Evolutionary conservation across 2,113 vertebrate genomes (phyloP).

Genomic region (Archilochus colubris): DNA sequence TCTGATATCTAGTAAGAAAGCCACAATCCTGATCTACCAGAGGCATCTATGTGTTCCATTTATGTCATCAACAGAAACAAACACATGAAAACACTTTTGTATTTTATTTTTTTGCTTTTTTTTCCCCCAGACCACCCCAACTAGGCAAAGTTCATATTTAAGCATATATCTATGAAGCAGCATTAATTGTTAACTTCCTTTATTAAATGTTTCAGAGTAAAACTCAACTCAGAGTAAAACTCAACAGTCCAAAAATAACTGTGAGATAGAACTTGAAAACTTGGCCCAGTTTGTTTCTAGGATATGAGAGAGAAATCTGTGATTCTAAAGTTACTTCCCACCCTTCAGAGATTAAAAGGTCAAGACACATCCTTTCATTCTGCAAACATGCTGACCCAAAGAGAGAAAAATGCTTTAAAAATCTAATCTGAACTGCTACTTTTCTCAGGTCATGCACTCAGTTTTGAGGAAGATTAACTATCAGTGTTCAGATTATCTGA

Average conservation of each 20-base stretch:
- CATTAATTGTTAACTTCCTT: slow-evolving; percentile 56
- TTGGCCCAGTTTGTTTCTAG: slow-evolving; percentile 40
- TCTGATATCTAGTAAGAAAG: neutral
- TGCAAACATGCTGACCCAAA: neutral
- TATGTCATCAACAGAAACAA: neutral
- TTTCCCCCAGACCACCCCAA: neutral
- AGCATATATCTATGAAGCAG: neutral
- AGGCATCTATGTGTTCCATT: neutral
- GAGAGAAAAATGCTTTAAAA: slow-evolving; percentile 21
- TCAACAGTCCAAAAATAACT: slow-evolving; percentile 33
- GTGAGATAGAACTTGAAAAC: slow-evolving; percentile 9
- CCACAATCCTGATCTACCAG: neutral
- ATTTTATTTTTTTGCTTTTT: neutral
- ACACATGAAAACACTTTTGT: slow-evolving; percentile 20
- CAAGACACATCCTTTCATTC: slow-evolving; percentile 39
- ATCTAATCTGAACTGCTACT: neutral
- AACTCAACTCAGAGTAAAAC: neutral
- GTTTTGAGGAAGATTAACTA: neutral
- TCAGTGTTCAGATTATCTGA: neutral
- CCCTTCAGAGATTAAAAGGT: slow-evolving; percentile 49
- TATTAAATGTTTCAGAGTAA: slow-evolving; percentile 5
- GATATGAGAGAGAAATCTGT: slow-evolving; percentile 32
- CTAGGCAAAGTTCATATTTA: slow-evolving; percentile 26
- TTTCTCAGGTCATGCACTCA: neutral
- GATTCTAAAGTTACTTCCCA: slow-evolving; percentile 14